A percentile compares a stretch with the other conserved stretches of the same genome.
Evolutionary conservation across 2,797 vertebrate genomes (phyloP).

Genomic region (Sebastes baramenuke): DNA sequence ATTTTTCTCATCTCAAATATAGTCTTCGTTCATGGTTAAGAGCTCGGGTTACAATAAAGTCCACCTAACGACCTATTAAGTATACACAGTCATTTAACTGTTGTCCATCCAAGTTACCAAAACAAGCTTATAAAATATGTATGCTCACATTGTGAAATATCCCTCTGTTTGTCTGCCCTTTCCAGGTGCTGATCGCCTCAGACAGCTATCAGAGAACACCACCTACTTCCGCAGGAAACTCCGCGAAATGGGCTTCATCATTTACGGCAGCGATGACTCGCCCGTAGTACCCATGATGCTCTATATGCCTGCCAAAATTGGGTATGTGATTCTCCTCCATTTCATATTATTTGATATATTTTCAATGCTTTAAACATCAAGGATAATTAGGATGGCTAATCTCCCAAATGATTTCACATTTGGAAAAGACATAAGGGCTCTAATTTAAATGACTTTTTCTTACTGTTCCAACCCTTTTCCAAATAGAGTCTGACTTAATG

Average conservation of each 20-base stretch:
- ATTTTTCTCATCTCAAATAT: neutral
- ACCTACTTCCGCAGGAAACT: conserved; percentile 93
- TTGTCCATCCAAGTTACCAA: neutral
- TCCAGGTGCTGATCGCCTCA: conserved; percentile 88
- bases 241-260: conserved; percentile 93
- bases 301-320: conserved; percentile 98
- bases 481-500: neutral
- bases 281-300: conserved; percentile 97
- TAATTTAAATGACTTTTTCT: neutral
- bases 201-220: conserved; percentile 92
- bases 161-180: neutral
- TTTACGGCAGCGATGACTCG: conserved; percentile 96
- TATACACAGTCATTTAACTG: neutral
- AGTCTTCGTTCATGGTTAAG: neutral
- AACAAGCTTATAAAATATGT: neutral
- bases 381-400: neutral
- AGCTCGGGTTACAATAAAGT: neutral
- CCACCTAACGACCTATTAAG: neutral
- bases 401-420: neutral
- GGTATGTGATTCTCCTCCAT: conserved; percentile 70
- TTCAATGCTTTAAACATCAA: neutral
- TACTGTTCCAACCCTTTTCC: neutral
- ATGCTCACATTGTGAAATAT: neutral
- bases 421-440: neutral
- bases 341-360: neutral